A percentile compares a stretch with the other conserved stretches of the same genome.
Conservation (phyloP, 2,888 invertebrate genomes). For the Mystacides longicornis region DNA sequence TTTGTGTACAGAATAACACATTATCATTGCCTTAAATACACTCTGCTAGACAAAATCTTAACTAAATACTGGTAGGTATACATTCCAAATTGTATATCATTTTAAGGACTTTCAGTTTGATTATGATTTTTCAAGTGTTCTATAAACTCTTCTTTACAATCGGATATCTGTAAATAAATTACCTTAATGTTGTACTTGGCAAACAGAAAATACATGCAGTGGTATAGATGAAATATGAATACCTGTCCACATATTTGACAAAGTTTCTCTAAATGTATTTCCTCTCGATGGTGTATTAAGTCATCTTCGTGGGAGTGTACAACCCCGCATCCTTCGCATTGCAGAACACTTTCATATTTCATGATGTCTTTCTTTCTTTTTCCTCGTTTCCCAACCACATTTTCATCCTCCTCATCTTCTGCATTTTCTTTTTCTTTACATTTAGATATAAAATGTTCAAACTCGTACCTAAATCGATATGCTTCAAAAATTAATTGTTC, state of each 20-base stretch:
- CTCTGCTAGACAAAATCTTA: too few species aligned
- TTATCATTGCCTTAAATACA: too few species aligned
- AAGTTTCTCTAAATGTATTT: slow-evolving; percentile 7
- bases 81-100: too few species aligned
- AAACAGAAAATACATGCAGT: background rate
- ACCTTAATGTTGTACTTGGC: background rate
- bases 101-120: background rate
- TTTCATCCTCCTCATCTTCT: background rate
- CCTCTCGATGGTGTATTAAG: slow-evolving; percentile 35
- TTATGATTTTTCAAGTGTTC: slow-evolving; percentile 9
- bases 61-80: too few species aligned
- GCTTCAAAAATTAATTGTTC: too few species aligned
- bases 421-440: background rate
- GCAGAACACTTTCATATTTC: slow-evolving; percentile 23
- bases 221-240: background rate
- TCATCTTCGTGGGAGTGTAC: slow-evolving; percentile 34
- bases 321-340: slow-evolving; percentile 42
- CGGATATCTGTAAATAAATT: slow-evolving; percentile 11
- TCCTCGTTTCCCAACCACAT: background rate
- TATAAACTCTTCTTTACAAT: slow-evolving; percentile 2
- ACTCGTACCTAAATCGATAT: slow-evolving; percentile 14
- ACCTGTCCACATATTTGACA: slow-evolving; percentile 17
- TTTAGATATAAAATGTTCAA: slow-evolving; percentile 14
- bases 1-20: too few species aligned
- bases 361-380: background rate